Evolutionary conservation across 2,113 vertebrate genomes (phyloP).

Genomic region (Cynopterus brachyotis): DNA sequence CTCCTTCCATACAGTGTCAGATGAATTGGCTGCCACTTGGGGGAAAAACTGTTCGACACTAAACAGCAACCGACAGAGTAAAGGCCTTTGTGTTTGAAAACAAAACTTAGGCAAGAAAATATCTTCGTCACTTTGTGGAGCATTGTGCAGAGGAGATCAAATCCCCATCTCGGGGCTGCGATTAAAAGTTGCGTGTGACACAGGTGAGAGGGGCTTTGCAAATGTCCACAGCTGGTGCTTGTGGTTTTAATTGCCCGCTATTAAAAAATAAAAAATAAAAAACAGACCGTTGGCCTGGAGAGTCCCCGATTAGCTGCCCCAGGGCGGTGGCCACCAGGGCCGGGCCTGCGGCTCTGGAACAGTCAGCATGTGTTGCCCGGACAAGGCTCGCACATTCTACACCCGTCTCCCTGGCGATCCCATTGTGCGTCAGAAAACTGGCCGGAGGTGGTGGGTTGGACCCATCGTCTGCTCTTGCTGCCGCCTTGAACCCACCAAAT

Average conservation of each 20-base stretch:
- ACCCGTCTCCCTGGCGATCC: neutral
- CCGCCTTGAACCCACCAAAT: neutral
- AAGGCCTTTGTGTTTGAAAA: neutral
- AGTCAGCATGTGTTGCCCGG: neutral
- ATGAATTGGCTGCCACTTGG: neutral
- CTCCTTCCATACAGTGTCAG: neutral
- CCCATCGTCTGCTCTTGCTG: neutral
- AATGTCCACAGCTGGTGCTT: neutral
- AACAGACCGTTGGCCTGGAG: neutral
- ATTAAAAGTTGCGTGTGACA: neutral
- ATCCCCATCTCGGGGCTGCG: rapidly evolving
- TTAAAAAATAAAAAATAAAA: neutral
- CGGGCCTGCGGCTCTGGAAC: rapidly evolving
- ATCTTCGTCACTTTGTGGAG: neutral
- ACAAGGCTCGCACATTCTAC: neutral
- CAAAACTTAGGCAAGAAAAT: neutral
- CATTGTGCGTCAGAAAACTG: neutral
- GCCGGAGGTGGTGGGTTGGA: neutral
- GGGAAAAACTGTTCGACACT: neutral
- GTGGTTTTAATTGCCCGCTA: neutral
- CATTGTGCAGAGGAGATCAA: neutral
- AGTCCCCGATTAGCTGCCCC: no score
- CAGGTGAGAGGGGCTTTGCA: neutral
- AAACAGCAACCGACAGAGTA: neutral
- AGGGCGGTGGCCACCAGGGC: neutral